A percentile compares a stretch with the other conserved stretches of the same genome.
These are phyloP conservation scores for Balearica regulorum DNA, from an alignment of 2,797 vertebrate genomes.

Conservation along the genomic window DNA sequence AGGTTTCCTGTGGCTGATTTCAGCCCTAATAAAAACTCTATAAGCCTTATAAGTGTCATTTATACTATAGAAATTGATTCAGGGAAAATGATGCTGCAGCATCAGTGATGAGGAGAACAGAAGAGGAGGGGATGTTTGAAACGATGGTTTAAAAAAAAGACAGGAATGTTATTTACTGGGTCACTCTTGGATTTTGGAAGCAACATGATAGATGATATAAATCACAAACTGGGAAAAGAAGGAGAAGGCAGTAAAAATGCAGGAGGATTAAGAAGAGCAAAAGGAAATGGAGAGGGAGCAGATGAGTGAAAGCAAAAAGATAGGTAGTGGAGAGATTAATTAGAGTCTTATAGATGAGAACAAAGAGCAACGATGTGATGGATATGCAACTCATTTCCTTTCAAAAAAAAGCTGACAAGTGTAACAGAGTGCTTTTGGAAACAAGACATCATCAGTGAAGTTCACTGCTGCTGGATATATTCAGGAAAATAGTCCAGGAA, in stretches of 20 bases:
- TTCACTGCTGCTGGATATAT: neutral
- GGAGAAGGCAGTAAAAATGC: neutral
- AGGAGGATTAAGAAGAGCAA: neutral
- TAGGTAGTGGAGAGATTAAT: conserved; percentile 21
- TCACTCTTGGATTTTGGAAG: neutral
- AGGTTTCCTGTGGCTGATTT: neutral
- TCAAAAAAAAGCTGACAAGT: neutral
- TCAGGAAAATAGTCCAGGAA: neutral
- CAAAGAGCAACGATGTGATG: neutral
- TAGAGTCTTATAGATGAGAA: neutral
- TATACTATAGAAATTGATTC: neutral
- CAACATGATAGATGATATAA: neutral
- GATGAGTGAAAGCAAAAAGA: neutral
- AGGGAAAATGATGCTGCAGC: neutral
- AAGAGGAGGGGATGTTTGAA: neutral
- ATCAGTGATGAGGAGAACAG: neutral
- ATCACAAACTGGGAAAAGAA: neutral
- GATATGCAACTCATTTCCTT: conserved; percentile 15
- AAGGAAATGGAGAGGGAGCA: neutral
- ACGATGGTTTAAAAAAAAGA: neutral
- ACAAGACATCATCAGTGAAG: neutral
- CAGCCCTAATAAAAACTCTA: neutral
- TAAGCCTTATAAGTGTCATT: neutral
- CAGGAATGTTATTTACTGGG: neutral
- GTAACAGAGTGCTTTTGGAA: neutral